These are phyloP conservation scores for Genyomyrus donnyi DNA, from an alignment of 2,113 vertebrate genomes.

Conservation along the genomic window DNA sequence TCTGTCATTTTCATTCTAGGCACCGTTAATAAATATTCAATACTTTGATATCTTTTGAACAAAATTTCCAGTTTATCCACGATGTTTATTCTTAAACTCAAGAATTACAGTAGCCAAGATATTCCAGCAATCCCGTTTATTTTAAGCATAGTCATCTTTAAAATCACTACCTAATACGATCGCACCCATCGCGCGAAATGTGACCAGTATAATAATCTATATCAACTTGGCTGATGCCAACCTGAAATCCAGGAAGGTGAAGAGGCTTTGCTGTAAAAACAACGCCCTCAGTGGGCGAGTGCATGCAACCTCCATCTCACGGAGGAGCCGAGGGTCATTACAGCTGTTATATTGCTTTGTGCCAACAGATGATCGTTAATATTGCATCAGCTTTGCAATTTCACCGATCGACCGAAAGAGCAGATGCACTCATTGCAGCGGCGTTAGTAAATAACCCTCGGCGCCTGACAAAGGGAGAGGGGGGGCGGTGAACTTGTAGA, in stretches of 20 bases:
- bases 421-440: background rate
- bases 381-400: background rate
- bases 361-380: background rate
- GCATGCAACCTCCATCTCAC: background rate
- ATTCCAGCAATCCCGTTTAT: background rate
- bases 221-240: background rate
- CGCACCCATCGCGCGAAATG: background rate
- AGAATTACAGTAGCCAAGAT: background rate
- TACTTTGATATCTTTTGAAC: background rate
- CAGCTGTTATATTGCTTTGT: background rate
- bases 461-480: background rate
- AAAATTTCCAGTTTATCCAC: background rate
- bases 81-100: background rate
- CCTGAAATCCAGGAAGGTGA: background rate
- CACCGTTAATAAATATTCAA: background rate
- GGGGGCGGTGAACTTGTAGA: constrained; percentile 3
- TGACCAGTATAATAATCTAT: background rate
- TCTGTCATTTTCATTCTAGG: background rate
- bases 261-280: constrained; percentile 8
- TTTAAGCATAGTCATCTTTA: background rate
- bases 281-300: constrained; percentile 9
- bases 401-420: background rate
- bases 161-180: background rate
- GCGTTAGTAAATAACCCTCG: background rate
- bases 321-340: background rate